Percentiles rank a stretch among this genome's conserved stretches.
These are phyloP conservation scores for Drosophila bocqueti DNA, from an alignment of 1,140 invertebrate genomes.

Conservation along the genomic window DNA sequence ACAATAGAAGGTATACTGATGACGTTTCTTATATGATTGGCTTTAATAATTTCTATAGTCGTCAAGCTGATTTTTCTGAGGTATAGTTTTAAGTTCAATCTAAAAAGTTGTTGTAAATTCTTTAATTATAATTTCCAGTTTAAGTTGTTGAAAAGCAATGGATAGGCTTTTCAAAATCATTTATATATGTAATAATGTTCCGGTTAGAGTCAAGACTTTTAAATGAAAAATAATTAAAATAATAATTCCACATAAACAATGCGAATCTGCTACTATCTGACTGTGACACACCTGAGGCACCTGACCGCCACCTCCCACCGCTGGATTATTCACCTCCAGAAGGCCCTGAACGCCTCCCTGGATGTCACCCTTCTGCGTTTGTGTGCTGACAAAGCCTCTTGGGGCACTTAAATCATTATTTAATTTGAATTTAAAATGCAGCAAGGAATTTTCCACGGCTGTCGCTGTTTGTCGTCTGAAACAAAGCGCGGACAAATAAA, in stretches of 20 bases:
- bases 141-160: background rate
- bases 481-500: constrained; percentile 79
- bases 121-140: too few species aligned
- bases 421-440: constrained; percentile 82
- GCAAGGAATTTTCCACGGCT: constrained; percentile 34
- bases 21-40: too few species aligned
- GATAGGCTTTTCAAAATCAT: too few species aligned
- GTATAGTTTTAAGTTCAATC: too few species aligned
- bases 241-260: background rate
- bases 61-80: too few species aligned
- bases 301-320: background rate
- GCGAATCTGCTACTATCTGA: constrained; percentile 4
- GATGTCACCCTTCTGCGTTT: constrained; percentile 15
- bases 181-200: background rate
- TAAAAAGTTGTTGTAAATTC: too few species aligned
- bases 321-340: constrained; percentile 2
- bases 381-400: constrained; percentile 64
- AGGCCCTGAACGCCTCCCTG: background rate
- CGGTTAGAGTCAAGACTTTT: background rate
- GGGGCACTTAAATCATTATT: constrained; percentile 80
- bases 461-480: constrained; percentile 48
- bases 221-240: background rate
- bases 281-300: constrained; percentile 28
- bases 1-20: too few species aligned
- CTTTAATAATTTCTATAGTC: too few species aligned